These are phyloP conservation scores for Callospermophilus lateralis DNA, from an alignment of 2,113 vertebrate genomes.

Conservation along the genomic window DNA sequence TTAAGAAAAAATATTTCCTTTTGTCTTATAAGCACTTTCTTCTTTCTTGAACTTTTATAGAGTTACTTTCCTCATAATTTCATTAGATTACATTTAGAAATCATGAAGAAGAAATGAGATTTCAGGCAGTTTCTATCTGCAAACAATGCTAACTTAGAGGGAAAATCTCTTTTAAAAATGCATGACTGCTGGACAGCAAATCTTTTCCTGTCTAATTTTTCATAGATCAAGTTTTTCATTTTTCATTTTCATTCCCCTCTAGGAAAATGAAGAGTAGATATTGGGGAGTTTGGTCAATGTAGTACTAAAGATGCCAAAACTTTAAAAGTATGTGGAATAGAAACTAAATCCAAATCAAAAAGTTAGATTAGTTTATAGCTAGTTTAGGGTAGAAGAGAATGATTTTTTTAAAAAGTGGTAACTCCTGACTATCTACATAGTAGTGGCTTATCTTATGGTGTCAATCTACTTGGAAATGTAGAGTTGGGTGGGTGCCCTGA, in stretches of 20 bases:
- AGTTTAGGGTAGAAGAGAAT: not conserved
- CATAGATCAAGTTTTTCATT: not conserved
- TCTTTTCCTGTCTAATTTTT: not conserved
- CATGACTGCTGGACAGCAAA: not conserved
- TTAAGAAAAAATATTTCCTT: not conserved
- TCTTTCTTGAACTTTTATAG: not conserved
- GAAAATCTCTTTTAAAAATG: not conserved
- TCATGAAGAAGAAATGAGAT: not conserved
- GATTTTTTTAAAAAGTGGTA: not conserved
- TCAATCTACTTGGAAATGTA: slow-evolving; percentile 1
- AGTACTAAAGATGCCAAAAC: not conserved
- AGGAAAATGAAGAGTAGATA: not conserved
- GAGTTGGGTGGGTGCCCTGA: not conserved
- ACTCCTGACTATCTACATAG: not conserved
- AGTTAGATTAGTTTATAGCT: not conserved
- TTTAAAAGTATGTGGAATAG: not conserved
- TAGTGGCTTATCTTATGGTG: not conserved
- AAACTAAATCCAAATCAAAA: not conserved
- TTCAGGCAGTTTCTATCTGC: not conserved
- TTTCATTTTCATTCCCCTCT: not conserved
- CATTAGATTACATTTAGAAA: not conserved
- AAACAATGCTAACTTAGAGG: not conserved
- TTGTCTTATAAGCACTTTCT: not conserved
- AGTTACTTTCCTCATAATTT: not conserved
- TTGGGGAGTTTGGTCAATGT: not conserved